Percentiles rank a stretch among this genome's conserved stretches.
phyloP scores from a whole-genome alignment of 2,113 vertebrate genomes.

The Salvelinus fontinalis region DNA sequence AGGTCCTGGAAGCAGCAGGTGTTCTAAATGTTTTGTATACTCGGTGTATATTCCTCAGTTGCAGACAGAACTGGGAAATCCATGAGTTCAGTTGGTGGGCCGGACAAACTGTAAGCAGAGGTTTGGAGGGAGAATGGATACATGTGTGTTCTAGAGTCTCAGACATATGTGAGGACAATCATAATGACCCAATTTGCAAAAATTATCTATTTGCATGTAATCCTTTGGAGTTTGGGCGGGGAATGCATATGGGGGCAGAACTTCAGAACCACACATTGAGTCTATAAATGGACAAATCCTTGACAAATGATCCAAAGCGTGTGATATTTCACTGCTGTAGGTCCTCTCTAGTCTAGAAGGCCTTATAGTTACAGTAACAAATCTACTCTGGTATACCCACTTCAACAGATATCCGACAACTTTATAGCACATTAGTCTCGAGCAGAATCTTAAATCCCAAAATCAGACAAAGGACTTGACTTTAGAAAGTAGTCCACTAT shows the following conservation, averaged over 20 bases:
- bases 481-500: not conserved
- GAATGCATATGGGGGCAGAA: not conserved
- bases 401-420: not conserved
- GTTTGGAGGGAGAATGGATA: constrained; percentile 4
- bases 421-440: not conserved
- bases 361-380: not conserved
- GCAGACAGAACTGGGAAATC: not conserved
- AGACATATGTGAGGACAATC: not conserved
- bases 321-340: not conserved
- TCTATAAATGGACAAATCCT: not conserved
- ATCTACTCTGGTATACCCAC: not conserved
- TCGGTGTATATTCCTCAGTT: not conserved
- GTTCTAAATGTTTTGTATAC: too few species aligned
- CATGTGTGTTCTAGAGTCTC: not conserved
- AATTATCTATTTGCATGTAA: not conserved
- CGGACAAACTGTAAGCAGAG: constrained; percentile 10
- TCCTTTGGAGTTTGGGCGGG: too few species aligned
- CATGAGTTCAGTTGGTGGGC: not conserved
- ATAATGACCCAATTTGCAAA: too few species aligned
- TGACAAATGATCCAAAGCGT: not conserved
- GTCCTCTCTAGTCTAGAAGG: not conserved
- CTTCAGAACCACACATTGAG: not conserved
- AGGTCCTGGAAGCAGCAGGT: too few species aligned
- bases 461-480: not conserved
- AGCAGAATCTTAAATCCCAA: not conserved